Evolutionary conservation across 2,888 invertebrate species (phyloP).

Genomic region (Meliscaeva auricollis): DNA sequence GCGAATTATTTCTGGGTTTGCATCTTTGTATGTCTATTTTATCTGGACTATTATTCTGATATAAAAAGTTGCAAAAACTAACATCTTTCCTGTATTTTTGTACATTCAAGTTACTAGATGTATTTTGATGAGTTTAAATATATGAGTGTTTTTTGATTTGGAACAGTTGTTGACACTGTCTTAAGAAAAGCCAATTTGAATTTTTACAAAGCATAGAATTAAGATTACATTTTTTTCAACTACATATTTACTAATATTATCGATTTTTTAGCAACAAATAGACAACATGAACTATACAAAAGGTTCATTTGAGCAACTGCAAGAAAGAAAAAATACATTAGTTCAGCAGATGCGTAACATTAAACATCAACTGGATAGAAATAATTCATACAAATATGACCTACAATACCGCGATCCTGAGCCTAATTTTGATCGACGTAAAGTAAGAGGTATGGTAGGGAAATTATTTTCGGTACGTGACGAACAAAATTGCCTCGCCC

Average conservation of each 20-base stretch:
- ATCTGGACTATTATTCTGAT: too few species aligned
- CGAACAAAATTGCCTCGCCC: constrained; percentile 88
- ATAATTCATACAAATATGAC: constrained; percentile 81
- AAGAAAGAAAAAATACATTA: constrained; percentile 85
- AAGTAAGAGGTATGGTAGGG: constrained; percentile 92
- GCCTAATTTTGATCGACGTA: constrained; percentile 87
- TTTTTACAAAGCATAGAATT: too few species aligned
- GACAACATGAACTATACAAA: constrained; percentile 87
- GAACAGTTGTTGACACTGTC: too few species aligned
- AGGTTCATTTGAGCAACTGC: constrained; percentile 86
- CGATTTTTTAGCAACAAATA: constrained; percentile 84
- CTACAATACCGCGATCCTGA: constrained; percentile 93
- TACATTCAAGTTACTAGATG: too few species aligned
- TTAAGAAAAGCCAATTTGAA: too few species aligned
- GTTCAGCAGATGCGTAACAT: constrained; percentile 85
- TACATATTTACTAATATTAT: neutral
- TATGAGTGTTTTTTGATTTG: too few species aligned
- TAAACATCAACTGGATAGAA: constrained; percentile 81
- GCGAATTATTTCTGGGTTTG: too few species aligned
- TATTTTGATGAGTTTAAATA: too few species aligned
- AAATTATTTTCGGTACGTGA: constrained; percentile 91
- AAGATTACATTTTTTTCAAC: too few species aligned
- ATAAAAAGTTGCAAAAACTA: too few species aligned
- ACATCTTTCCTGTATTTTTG: too few species aligned
- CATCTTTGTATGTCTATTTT: too few species aligned